phyloP scores from a whole-genome alignment of 2,888 invertebrate genomes.

The Tribolium freemani region DNA sequence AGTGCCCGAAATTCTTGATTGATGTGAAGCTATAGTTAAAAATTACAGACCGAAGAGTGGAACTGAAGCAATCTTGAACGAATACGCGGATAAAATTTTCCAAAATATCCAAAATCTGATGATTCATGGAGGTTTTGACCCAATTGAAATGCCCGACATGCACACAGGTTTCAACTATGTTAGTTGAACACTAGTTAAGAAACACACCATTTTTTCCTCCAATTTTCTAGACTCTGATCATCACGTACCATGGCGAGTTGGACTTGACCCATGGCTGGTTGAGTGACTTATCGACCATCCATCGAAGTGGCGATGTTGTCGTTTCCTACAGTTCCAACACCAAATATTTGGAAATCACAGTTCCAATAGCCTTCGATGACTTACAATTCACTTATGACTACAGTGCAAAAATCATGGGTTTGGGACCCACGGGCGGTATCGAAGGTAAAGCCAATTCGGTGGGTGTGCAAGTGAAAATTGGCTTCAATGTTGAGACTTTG shows the following conservation, averaged over 20 bases:
- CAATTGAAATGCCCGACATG: slow-evolving; percentile 70
- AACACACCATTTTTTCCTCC: not conserved
- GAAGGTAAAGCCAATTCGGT: slow-evolving; percentile 65
- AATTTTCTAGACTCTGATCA: slow-evolving; percentile 21
- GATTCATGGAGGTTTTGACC: slow-evolving; percentile 68
- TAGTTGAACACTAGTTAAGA: not conserved
- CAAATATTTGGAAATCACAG: slow-evolving; percentile 30
- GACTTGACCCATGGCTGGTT: slow-evolving; percentile 68
- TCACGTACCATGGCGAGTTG: slow-evolving; percentile 53
- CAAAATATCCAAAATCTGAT: slow-evolving; percentile 67
- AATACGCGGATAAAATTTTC: slow-evolving; percentile 69
- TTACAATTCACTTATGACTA: slow-evolving; percentile 71
- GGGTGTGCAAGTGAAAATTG: slow-evolving; percentile 48
- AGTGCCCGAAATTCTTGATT: too few species aligned
- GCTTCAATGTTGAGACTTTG: slow-evolving; percentile 50
- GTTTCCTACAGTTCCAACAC: slow-evolving; percentile 40
- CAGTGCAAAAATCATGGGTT: slow-evolving; percentile 70
- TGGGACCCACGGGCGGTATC: slow-evolving; percentile 71
- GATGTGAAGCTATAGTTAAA: too few species aligned
- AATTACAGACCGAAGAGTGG: not conserved
- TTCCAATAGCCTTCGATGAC: slow-evolving; percentile 33
- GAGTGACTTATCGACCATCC: slow-evolving; percentile 69
- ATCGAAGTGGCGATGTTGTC: slow-evolving; percentile 68
- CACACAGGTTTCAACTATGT: slow-evolving; percentile 70
- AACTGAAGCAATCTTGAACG: slow-evolving; percentile 44